Evolutionary conservation across 92 coral and sea anemone genomes (phyloP), one percentile per base, ranked within the genome.

Genomic region (Heteractis magnifica): DNA sequence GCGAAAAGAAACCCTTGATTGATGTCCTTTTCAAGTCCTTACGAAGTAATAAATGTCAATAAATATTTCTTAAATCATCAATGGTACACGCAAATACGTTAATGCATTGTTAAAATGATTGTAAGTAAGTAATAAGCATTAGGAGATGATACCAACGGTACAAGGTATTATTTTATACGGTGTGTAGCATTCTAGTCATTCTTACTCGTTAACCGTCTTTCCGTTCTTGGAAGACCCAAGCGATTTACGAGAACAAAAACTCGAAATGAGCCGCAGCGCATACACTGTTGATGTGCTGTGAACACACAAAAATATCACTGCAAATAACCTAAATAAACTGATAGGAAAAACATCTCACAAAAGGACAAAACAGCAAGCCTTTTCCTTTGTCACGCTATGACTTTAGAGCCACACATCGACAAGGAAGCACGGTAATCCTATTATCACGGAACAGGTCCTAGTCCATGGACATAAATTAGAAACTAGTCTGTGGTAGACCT

Each of bases 331-430:
- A 76, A 84, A 64, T 72, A 84, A 76, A 64, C 65, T 75, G 82
- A 34, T 52, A 64, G 76, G 56, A 55, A 55, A 26, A 64, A 76
- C 52, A 26, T 34, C 48, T n/a, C 15, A 51, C 76, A 65, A 84
- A 81, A 64, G 81, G 82, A 60, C 60, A 51, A 19, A 76, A 76
- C 81, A 77, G 81, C 77, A 60, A 60, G 81, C 7, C 51, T 50
- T 73, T 34, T 34, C 3, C 44, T 34, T 84, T 75, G 87, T 84
- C 87, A 84, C 87, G 87, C 87, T 77, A 84, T 77, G 81, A 50
- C 34, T 34, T 34, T 77, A 44, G 65, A 44, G 34, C 62, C 26
- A 82, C 75, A 52, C 68, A 75, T 41, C 55, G 72, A 55, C 12
- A 72, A 72, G 77, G 77, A 81, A 55, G 62, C 77, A 56, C 56